A percentile compares a stretch with the other conserved stretches of the same genome.
These are phyloP conservation scores for Sebastes flavidus DNA, from an alignment of 2,797 vertebrate genomes.

Conservation along the genomic window DNA sequence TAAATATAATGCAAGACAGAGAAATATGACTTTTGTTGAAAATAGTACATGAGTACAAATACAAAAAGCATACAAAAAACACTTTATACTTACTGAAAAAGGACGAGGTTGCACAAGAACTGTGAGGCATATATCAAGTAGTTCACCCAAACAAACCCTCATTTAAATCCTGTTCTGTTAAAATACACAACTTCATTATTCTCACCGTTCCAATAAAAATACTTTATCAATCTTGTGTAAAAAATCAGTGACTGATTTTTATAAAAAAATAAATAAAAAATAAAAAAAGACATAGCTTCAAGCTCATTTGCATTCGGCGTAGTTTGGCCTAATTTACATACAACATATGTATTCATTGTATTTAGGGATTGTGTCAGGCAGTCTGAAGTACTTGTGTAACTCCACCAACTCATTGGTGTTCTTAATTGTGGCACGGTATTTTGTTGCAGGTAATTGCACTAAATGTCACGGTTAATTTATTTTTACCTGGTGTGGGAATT, in stretches of 20 bases:
- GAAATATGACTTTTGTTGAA: background rate
- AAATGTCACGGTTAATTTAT: background rate
- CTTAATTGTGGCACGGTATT: background rate
- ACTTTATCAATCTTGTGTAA: background rate
- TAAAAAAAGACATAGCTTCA: no score
- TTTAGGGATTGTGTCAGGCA: background rate
- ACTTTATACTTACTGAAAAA: background rate
- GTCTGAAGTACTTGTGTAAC: background rate
- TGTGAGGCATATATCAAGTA: background rate
- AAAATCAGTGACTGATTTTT: background rate
- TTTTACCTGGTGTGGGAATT: no score
- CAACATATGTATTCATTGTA: background rate
- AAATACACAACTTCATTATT: background rate
- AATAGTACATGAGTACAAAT: background rate
- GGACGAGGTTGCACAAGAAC: background rate
- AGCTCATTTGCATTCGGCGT: background rate
- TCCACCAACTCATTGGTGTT: background rate
- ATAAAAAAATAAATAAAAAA: no score
- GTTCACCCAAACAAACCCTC: no score
- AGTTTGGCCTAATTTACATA: background rate
- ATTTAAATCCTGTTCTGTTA: background rate
- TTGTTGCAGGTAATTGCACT: background rate
- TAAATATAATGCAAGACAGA: background rate
- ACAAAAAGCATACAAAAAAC: background rate
- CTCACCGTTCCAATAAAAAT: background rate